A percentile compares a stretch with the other conserved stretches of the same genome.
Evolutionary conservation across 2,797 vertebrate species (phyloP).

Genomic region (Gadopsis bispinosus): DNA sequence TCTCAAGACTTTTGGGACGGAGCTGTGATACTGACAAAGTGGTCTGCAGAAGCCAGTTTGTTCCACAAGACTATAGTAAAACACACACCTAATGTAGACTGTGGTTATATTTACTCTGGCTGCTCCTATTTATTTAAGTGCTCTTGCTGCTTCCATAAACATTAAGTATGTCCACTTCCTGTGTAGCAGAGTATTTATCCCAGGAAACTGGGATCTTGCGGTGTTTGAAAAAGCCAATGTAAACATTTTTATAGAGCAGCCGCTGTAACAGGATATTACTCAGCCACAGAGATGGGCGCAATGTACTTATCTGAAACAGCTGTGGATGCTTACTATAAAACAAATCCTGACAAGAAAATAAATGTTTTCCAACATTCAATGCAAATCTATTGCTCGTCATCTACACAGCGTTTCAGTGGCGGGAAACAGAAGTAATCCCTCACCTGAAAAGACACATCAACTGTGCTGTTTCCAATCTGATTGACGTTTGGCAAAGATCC

Average conservation of each 20-base stretch:
- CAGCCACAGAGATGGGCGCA: not conserved
- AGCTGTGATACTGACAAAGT: not conserved
- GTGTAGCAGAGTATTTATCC: slow-evolving; percentile 4
- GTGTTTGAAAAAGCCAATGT: slow-evolving; percentile 30
- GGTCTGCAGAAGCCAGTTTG: not conserved
- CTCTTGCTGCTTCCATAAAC: slow-evolving; percentile 23
- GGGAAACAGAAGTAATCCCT: slow-evolving; percentile 46
- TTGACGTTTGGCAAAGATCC: slow-evolving; percentile 98
- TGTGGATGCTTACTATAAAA: slow-evolving; percentile 16
- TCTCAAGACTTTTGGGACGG: not conserved
- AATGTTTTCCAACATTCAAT: not conserved
- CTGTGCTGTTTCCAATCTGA: slow-evolving; percentile 91
- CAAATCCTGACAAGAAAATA: slow-evolving; percentile 6
- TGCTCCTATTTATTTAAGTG: not conserved
- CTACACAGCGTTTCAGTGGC: not conserved
- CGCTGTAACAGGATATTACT: slow-evolving; percentile 26
- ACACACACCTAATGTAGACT: not conserved
- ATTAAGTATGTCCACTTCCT: slow-evolving; percentile 14
- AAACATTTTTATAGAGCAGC: slow-evolving; percentile 27
- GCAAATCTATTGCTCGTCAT: not conserved
- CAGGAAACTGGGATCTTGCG: not conserved
- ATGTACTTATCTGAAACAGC: slow-evolving; percentile 17
- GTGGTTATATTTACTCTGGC: slow-evolving; percentile 1
- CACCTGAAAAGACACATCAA: slow-evolving; percentile 96
- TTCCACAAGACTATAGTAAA: not conserved